A percentile compares a stretch with the other conserved stretches of the same genome.
These are phyloP conservation scores for Echinarachnius parma DNA, from an alignment of 53 echinoderm and acorn worm species.

Conservation along the genomic window DNA sequence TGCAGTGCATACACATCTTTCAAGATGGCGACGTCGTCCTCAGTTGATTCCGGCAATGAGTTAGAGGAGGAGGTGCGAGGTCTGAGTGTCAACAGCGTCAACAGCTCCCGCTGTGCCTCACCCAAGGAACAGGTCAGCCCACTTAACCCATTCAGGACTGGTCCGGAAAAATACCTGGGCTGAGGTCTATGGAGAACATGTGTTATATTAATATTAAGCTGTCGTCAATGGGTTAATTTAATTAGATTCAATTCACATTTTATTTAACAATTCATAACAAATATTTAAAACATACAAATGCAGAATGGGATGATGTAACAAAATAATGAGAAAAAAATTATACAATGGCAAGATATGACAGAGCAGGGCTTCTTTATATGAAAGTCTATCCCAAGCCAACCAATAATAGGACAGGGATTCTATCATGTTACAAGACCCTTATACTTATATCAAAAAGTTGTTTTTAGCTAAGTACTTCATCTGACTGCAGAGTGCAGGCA, in stretches of 20 bases:
- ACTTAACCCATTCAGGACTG: background rate
- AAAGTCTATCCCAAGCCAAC: background rate
- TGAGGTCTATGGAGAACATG: too few relatives aligned
- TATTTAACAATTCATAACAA: background rate
- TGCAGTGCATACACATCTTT: conserved; percentile 40
- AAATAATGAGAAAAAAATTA: background rate
- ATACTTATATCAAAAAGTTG: too few relatives aligned
- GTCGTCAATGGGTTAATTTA: too few relatives aligned
- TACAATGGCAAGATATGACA: background rate
- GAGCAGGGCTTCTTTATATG: background rate
- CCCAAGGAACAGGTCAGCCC: conserved; percentile 38
- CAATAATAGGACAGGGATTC: background rate
- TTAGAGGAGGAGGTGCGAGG: conserved; percentile 41
- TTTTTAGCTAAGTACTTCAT: too few relatives aligned
- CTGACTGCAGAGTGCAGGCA: too few relatives aligned
- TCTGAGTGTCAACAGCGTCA: conserved; percentile 17
- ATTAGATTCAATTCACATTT: too few relatives aligned
- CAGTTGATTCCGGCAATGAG: conserved; percentile 32
- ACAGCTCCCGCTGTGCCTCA: conserved; percentile 1
- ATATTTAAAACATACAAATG: background rate
- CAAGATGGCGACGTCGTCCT: conserved; percentile 38
- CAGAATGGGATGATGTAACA: background rate
- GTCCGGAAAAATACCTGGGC: too few relatives aligned
- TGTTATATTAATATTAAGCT: too few relatives aligned
- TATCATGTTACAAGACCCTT: too few relatives aligned